Conservation (phyloP, 2,888 invertebrate genomes). For the Scaptomyza tumidula region DNA sequence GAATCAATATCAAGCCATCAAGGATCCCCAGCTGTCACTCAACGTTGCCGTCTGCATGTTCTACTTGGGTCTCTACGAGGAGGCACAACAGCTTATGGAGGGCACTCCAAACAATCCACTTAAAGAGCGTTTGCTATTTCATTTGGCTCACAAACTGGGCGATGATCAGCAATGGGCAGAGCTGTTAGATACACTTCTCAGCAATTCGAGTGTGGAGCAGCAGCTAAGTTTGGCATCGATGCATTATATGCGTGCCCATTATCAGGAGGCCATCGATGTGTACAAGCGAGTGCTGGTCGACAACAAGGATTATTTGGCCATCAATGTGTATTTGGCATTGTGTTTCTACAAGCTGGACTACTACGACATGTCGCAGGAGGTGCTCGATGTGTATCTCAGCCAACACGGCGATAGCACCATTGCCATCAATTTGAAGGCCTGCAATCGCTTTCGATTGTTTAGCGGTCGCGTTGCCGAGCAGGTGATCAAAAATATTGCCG, state of each 20-base stretch:
- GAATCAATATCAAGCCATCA: conserved; percentile 88
- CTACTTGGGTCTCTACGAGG: conserved; percentile 90
- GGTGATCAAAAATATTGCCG: conserved; percentile 93
- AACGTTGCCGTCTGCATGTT: conserved; percentile 98
- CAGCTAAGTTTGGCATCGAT: conserved; percentile 97
- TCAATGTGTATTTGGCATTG: conserved; percentile 98
- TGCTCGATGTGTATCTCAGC: conserved; percentile 96
- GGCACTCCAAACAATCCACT: conserved; percentile 88
- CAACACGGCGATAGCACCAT: conserved; percentile 97
- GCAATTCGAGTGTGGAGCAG: conserved; percentile 92
- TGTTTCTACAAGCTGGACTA: conserved; percentile 99
- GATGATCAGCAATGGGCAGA: conserved; percentile 94
- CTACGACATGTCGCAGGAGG: conserved; percentile 99
- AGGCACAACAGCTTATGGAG: conserved; percentile 88
- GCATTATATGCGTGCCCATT: conserved; percentile 97
- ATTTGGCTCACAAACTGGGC: conserved; percentile 95
- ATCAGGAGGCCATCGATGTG: conserved; percentile 99
- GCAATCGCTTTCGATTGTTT: conserved; percentile 91
- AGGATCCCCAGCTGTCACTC: conserved; percentile 86
- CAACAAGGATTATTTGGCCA: conserved; percentile 96
- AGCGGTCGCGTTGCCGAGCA: conserved; percentile 97
- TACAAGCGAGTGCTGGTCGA: conserved; percentile 96
- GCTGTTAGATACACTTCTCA: conserved; percentile 93
- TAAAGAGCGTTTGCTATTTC: conserved; percentile 93
- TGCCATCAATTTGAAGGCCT: conserved; percentile 96